phyloP scores from a whole-genome alignment of 2,797 vertebrate genomes.

The Eremophila alpestris region DNA sequence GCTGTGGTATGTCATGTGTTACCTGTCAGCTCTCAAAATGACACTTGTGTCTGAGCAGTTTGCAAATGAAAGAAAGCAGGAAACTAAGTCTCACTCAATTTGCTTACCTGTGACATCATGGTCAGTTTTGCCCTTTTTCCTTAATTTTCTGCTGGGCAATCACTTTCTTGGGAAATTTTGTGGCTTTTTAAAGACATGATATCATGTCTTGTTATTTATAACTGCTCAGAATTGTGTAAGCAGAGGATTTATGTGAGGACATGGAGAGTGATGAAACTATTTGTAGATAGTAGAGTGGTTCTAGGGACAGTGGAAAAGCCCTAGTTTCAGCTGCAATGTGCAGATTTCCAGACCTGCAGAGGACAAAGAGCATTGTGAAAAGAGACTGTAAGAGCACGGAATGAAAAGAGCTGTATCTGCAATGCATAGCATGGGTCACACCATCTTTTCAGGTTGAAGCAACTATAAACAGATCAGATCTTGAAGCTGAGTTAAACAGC shows the following conservation, averaged over 20 bases:
- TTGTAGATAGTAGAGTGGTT: not conserved
- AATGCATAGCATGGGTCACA: not conserved
- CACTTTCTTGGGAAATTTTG: not conserved
- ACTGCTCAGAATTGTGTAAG: slow-evolving; percentile 11
- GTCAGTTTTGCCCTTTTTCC: not conserved
- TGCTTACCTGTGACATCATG: not conserved
- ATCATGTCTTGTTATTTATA: slow-evolving; percentile 10
- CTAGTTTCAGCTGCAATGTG: not conserved
- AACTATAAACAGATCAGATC: not conserved
- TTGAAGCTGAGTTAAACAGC: not conserved
- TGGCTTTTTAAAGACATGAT: not conserved
- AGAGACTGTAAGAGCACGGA: not conserved
- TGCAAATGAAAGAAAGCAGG: not conserved
- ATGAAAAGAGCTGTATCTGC: not conserved
- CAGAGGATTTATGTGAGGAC: not conserved
- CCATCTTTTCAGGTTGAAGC: not conserved
- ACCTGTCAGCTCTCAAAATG: not conserved
- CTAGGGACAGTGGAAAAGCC: not conserved
- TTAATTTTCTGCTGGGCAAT: not conserved
- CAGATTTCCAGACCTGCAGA: not conserved
- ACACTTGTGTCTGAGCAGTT: not conserved
- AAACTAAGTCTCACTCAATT: not conserved
- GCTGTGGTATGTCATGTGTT: not conserved
- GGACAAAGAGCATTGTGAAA: not conserved
- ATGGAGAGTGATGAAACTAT: not conserved